These are phyloP conservation scores for Drosophila biarmipes DNA, from an alignment of 1,140 invertebrate species.

Conservation along the genomic window DNA sequence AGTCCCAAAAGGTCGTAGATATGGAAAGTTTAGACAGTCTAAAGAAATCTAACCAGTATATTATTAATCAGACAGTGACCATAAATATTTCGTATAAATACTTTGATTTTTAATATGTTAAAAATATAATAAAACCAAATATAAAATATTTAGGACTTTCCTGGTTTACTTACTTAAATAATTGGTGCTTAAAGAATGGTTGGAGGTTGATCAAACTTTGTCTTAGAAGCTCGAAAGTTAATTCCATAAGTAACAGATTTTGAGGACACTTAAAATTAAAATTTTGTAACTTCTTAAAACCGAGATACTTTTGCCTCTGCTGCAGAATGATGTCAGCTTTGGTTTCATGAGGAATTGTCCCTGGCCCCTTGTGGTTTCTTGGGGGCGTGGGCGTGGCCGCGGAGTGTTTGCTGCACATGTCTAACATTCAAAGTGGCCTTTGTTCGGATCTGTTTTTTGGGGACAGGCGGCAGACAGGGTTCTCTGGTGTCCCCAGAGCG, in stretches of 20 bases:
- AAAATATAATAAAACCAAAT: too few species aligned
- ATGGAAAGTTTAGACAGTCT: too few species aligned
- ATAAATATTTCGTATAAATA: too few species aligned
- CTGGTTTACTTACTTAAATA: too few species aligned
- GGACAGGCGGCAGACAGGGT: conserved; percentile 32
- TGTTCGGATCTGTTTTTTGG: conserved; percentile 46
- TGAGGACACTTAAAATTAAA: background rate
- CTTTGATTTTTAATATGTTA: too few species aligned
- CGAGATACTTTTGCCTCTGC: conserved; percentile 22
- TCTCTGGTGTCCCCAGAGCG: conserved; percentile 9
- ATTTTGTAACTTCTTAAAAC: background rate
- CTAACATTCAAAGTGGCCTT: conserved; percentile 79
- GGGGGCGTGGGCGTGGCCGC: conserved; percentile 47
- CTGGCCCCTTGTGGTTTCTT: conserved; percentile 32
- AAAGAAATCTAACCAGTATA: too few species aligned
- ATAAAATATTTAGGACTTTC: too few species aligned
- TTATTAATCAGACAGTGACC: too few species aligned
- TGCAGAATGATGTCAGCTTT: conserved; percentile 74
- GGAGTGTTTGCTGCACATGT: conserved; percentile 70
- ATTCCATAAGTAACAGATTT: background rate
- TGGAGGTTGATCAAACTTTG: too few species aligned
- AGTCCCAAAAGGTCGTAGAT: too few species aligned
- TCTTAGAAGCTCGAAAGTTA: too few species aligned
- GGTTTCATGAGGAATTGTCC: conserved; percentile 68
- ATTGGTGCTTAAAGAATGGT: too few species aligned